phyloP scores from a whole-genome alignment of 2,797 vertebrate genomes.

The Platalea minor region DNA sequence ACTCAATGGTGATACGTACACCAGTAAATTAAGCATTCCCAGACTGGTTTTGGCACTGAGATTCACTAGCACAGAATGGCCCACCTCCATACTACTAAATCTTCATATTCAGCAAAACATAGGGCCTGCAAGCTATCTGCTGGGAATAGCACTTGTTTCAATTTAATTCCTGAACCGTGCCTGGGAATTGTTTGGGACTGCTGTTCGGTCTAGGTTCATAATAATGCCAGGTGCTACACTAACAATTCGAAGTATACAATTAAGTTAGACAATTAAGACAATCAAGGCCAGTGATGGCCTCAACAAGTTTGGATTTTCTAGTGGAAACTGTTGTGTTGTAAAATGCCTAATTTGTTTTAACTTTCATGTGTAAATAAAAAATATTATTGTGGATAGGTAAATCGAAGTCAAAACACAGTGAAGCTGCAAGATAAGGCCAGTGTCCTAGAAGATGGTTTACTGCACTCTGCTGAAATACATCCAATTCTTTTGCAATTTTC shows the following conservation, averaged over 20 bases:
- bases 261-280: neutral
- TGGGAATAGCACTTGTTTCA: neutral
- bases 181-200: neutral
- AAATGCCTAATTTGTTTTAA: neutral
- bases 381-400: neutral
- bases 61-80: neutral
- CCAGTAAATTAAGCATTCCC: neutral
- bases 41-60: neutral
- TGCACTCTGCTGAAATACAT: neutral
- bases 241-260: neutral
- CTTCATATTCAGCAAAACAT: neutral
- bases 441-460: neutral
- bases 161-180: neutral
- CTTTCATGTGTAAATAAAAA: neutral
- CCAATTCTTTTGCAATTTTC: neutral
- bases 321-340: neutral
- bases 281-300: neutral
- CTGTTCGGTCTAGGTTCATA: neutral
- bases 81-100: neutral
- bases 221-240: neutral
- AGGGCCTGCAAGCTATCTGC: neutral
- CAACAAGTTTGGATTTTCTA: neutral
- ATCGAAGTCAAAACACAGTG: neutral
- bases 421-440: neutral
- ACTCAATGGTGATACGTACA: fast-evolving